Conservation (phyloP, 2,113 vertebrate species). For the Barbus barbus region DNA sequence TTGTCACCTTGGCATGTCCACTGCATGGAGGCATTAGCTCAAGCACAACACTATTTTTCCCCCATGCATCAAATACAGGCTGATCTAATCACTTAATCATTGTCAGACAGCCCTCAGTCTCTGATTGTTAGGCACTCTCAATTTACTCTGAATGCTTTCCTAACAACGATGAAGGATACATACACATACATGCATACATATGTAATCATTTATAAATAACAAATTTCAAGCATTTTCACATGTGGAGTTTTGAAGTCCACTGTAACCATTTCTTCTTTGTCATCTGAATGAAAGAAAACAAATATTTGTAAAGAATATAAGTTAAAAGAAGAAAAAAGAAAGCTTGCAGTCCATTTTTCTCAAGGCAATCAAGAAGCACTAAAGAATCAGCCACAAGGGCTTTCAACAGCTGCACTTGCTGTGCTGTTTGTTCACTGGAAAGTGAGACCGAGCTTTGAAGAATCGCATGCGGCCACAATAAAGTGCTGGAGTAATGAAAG, state of each 20-base stretch:
- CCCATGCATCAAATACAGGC: constrained; percentile 8
- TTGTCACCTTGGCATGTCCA: constrained; percentile 47
- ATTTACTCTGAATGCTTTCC: constrained; percentile 7
- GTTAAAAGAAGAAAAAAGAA: neutral
- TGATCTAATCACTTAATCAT: constrained; percentile 3
- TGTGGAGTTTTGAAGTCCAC: neutral
- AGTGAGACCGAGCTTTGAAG: constrained; percentile 36
- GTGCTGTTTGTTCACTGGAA: constrained; percentile 7
- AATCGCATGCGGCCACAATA: constrained; percentile 10
- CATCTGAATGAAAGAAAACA: neutral
- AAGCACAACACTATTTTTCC: constrained; percentile 4
- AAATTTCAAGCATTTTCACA: neutral
- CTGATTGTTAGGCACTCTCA: neutral
- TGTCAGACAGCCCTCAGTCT: neutral
- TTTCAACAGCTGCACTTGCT: constrained; percentile 17
- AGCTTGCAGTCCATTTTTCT: neutral
- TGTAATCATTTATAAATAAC: neutral
- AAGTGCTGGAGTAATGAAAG: constrained; percentile 27
- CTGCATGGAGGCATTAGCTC: constrained; percentile 19
- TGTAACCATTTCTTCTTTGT: neutral
- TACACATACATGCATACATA: neutral
- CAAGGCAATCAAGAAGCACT: neutral
- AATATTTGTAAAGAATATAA: neutral
- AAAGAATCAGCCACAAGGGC: neutral
- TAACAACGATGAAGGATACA: neutral